These are phyloP conservation scores for Phyto melanocephala DNA, from an alignment of 2,888 invertebrate genomes.

Conservation along the genomic window DNA sequence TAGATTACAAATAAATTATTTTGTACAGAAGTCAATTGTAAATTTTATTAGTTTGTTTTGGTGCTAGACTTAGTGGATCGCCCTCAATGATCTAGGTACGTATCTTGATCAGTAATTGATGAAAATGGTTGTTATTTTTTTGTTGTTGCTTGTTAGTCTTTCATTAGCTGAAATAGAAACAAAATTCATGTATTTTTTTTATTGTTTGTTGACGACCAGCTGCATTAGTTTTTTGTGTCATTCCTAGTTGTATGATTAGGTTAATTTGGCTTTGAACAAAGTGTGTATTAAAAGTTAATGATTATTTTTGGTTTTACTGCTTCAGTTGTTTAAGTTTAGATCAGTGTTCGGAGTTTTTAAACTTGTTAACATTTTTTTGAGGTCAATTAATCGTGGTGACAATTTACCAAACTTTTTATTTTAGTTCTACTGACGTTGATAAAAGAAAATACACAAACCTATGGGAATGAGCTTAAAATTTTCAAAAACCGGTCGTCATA, in stretches of 20 bases:
- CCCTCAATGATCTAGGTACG: conserved; percentile 6
- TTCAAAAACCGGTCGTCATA: too few relatives aligned
- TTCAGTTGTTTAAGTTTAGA: not conserved
- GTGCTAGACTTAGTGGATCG: conserved; percentile 8
- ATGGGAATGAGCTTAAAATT: too few relatives aligned
- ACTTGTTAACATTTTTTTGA: too few relatives aligned
- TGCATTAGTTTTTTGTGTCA: not conserved
- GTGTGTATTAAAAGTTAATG: too few relatives aligned
- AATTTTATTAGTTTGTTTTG: not conserved
- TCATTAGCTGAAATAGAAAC: not conserved
- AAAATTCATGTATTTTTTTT: not conserved
- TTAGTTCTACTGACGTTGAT: too few relatives aligned
- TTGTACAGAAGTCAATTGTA: not conserved
- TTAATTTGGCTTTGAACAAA: too few relatives aligned
- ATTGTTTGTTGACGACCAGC: not conserved
- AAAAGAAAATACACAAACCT: too few relatives aligned
- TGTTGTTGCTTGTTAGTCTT: too few relatives aligned
- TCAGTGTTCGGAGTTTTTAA: too few relatives aligned
- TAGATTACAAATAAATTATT: not conserved
- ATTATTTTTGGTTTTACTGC: not conserved
- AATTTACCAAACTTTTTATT: too few relatives aligned
- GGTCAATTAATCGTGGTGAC: too few relatives aligned
- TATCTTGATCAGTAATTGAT: conserved; percentile 3
- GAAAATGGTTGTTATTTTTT: not conserved
- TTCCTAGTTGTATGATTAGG: not conserved